A percentile compares a stretch with the other conserved stretches of the same genome.
Conservation (phyloP, 2,888 invertebrate genomes). For the Stenchaetothrips biformis region DNA sequence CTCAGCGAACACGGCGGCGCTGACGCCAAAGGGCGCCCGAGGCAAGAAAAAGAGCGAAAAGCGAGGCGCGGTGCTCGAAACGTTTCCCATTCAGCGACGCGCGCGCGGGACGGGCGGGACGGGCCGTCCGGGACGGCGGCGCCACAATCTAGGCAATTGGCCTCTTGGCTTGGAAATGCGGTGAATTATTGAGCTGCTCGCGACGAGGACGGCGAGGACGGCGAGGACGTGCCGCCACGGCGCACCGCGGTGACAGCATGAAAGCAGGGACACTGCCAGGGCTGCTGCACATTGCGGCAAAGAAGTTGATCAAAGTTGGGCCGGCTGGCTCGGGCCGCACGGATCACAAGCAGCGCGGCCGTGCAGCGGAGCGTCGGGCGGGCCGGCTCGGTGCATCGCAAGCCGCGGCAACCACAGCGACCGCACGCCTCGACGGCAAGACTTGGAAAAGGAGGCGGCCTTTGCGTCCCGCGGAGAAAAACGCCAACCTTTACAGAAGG, state of each 20-base stretch:
- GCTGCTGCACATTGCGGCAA: background rate
- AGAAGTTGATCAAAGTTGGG: background rate
- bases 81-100: background rate
- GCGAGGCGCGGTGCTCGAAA: too few species aligned
- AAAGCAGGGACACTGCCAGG: background rate
- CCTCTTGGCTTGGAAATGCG: background rate
- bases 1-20: too few species aligned
- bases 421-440: too few species aligned
- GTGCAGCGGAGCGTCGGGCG: too few species aligned
- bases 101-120: background rate
- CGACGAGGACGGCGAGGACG: background rate
- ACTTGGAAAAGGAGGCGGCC: too few species aligned
- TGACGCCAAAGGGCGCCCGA: too few species aligned
- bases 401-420: too few species aligned
- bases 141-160: background rate
- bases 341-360: background rate
- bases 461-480: too few species aligned
- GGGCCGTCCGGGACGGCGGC: too few species aligned
- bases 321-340: background rate
- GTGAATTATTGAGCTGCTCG: background rate
- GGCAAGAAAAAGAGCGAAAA: too few species aligned
- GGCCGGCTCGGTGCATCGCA: too few species aligned
- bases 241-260: background rate
- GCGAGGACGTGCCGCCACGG: background rate
- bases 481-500: too few species aligned